These are phyloP conservation scores for Chrysogorgia sp. DNA, from an alignment of 92 coral and sea anemone genomes.

Conservation along the genomic window DNA sequence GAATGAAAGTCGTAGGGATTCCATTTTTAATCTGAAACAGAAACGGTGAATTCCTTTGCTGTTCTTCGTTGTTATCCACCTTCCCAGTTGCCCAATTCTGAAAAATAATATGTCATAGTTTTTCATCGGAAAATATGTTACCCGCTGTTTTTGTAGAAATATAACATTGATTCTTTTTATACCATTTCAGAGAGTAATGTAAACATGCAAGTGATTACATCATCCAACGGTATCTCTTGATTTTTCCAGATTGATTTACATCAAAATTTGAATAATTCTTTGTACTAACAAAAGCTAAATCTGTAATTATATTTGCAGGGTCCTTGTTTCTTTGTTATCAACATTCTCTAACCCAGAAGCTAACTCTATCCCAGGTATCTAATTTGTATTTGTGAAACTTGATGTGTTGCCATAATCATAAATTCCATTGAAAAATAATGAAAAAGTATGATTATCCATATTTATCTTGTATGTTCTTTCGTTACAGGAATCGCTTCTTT, in stretches of 20 bases:
- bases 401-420: neutral
- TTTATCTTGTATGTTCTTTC: neutral
- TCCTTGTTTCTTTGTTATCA: slow-evolving; percentile 87
- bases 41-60: too few species aligned
- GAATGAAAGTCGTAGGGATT: too few species aligned
- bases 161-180: neutral
- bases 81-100: too few species aligned
- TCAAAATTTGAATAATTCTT: neutral
- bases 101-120: too few species aligned
- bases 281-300: too few species aligned
- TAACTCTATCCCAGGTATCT: slow-evolving; percentile 21
- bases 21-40: too few species aligned
- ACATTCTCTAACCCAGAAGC: slow-evolving; percentile 53
- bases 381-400: neutral
- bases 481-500: slow-evolving; percentile 30
- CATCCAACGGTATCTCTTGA: slow-evolving; percentile 59
- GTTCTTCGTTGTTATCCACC: too few species aligned
- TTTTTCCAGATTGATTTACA: neutral
- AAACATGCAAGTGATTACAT: slow-evolving; percentile 92
- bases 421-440: neutral
- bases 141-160: neutral
- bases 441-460: too few species aligned
- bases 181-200: slow-evolving; percentile 70
- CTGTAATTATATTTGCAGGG: slow-evolving; percentile 55
- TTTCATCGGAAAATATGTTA: too few species aligned